phyloP scores from a whole-genome alignment of 2,797 vertebrate genomes.

The Pipistrellus pygmaeus region DNA sequence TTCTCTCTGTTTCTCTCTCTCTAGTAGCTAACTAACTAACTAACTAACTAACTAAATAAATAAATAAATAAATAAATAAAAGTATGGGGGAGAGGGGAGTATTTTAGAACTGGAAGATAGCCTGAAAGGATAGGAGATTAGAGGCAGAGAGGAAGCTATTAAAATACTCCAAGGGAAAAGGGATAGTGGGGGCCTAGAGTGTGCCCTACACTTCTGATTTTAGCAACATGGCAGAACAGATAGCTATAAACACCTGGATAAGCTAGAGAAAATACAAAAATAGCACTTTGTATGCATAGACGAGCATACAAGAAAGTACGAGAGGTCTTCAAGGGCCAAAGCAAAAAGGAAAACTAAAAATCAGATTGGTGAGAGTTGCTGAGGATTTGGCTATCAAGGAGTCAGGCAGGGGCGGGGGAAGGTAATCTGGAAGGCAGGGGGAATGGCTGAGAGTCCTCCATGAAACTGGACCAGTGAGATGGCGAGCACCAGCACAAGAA shows the following conservation, averaged over 20 bases:
- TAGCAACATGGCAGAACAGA: neutral
- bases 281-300: neutral
- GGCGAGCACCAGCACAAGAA: neutral
- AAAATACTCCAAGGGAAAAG: neutral
- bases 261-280: neutral
- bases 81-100: neutral
- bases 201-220: neutral
- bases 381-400: neutral
- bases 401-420: neutral
- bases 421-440: neutral
- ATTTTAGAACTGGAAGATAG: neutral
- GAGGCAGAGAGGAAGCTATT: neutral
- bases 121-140: neutral
- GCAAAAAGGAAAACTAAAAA: slow-evolving; percentile 25
- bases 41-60: neutral
- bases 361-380: neutral
- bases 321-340: neutral
- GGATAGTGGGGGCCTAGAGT: neutral
- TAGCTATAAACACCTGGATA: neutral
- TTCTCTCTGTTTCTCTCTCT: neutral
- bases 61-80: neutral
- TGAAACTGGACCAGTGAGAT: neutral
- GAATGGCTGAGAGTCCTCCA: neutral
- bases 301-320: neutral
- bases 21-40: neutral